Evolutionary conservation across 2,113 vertebrate species (phyloP).

Genomic region (Elanus axillaris): DNA sequence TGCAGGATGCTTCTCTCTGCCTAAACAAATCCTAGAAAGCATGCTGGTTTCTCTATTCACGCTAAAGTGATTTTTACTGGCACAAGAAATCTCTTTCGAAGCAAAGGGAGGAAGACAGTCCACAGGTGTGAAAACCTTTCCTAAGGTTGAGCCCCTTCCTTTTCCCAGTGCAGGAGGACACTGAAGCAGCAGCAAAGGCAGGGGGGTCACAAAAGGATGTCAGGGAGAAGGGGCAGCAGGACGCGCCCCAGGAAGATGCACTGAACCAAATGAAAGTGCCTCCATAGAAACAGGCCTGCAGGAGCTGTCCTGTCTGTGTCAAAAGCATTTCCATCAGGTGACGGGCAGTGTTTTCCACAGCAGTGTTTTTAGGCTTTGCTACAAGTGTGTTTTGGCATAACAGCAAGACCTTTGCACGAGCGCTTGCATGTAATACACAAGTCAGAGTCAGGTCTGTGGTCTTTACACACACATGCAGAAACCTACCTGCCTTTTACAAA

Average conservation of each 20-base stretch:
- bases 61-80: background rate
- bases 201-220: background rate
- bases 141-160: background rate
- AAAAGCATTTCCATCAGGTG: background rate
- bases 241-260: background rate
- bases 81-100: background rate
- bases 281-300: background rate
- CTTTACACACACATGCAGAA: background rate
- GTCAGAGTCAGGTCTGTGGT: background rate
- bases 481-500: background rate
- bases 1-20: background rate
- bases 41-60: accelerated
- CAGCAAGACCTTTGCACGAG: background rate
- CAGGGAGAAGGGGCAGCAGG: background rate
- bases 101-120: background rate
- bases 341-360: background rate
- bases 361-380: background rate
- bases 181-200: background rate
- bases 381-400: background rate
- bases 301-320: background rate
- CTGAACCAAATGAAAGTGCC: background rate
- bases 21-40: background rate
- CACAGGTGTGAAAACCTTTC: background rate
- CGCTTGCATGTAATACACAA: background rate
- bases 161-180: background rate